Percentiles rank a stretch among this genome's conserved stretches.
Conservation (phyloP, 2,113 vertebrate species). For the Pseudolaguvia tuberculata region DNA sequence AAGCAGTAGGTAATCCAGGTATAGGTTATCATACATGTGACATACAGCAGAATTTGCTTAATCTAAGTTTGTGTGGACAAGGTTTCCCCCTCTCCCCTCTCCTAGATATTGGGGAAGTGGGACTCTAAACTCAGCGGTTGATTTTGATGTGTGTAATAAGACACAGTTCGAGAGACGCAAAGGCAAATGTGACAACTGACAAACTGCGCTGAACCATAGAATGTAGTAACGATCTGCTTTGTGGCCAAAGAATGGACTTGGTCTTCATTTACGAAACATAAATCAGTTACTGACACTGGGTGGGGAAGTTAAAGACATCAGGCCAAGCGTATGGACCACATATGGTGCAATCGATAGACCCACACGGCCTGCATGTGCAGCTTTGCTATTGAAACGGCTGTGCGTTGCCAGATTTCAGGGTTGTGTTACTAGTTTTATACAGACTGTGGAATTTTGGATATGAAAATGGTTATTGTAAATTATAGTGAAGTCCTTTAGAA, state of each 20-base stretch:
- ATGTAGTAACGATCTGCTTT: background rate
- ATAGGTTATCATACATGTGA: too few species aligned
- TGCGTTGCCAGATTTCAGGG: constrained; percentile 2
- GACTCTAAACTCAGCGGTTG: background rate
- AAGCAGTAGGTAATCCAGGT: too few species aligned
- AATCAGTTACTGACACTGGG: constrained; percentile 3
- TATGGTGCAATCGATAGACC: background rate
- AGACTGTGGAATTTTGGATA: constrained; percentile 8
- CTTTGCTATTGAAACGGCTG: background rate
- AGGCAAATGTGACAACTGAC: background rate
- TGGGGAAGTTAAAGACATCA: constrained; percentile 9
- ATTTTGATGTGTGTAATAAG: background rate
- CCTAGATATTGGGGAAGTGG: background rate
- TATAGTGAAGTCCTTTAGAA: constrained; percentile 16
- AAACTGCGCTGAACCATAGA: background rate
- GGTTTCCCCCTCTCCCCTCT: too few species aligned
- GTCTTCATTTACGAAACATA: background rate
- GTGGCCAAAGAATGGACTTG: constrained; percentile 7
- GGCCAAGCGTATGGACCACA: constrained; percentile 1
- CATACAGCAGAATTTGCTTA: too few species aligned
- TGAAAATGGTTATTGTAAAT: constrained; percentile 17
- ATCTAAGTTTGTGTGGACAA: too few species aligned
- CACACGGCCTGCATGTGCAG: background rate
- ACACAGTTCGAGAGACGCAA: background rate
- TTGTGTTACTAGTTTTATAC: constrained; percentile 11